Conservation (phyloP, 1,140 invertebrate species). For the Macrobrachium nipponense region DNA sequence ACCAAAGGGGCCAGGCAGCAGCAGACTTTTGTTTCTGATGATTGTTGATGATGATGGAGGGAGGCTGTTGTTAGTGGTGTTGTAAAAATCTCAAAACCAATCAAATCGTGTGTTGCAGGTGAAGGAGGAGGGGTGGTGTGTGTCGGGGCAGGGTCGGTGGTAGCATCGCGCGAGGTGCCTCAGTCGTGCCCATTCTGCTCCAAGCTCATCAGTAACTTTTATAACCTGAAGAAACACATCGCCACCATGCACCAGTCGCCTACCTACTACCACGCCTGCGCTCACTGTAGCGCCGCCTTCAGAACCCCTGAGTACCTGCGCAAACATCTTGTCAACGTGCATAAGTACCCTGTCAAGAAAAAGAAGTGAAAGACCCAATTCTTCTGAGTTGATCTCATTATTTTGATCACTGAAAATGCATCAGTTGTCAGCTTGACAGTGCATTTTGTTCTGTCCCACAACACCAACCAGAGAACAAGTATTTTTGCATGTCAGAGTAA, state of each 20-base stretch:
- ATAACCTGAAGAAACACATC: conserved; percentile 65
- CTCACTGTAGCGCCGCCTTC: conserved; percentile 63
- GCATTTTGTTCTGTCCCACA: no score
- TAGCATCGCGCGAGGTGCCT: conserved; percentile 62
- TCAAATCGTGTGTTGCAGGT: conserved; percentile 55
- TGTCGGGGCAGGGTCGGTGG: conserved; percentile 43
- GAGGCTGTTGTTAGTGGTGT: conserved; percentile 46
- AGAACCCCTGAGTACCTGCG: conserved; percentile 63
- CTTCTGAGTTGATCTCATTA: conserved; percentile 36
- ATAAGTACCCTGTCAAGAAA: conserved; percentile 64
- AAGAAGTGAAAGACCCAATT: conserved; percentile 53
- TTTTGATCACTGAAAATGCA: conserved; percentile 1
- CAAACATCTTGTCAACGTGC: conserved; percentile 64
- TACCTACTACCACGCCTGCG: conserved; percentile 62
- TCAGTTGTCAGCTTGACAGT: no score
- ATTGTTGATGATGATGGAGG: conserved; percentile 6
- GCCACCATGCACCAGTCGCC: conserved; percentile 63
- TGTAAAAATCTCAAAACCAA: conserved; percentile 19
- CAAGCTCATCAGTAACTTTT: conserved; percentile 64
- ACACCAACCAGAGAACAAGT: no score
- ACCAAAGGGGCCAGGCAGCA: no score
- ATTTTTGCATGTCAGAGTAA: no score
- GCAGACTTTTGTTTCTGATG: no score
- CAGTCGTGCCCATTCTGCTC: conserved; percentile 62
- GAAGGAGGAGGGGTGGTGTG: conserved; percentile 61